Percentiles rank a stretch among this genome's conserved stretches.
phyloP scores from a whole-genome alignment of 1,140 invertebrate genomes.

The Drosophila setifemur region DNA sequence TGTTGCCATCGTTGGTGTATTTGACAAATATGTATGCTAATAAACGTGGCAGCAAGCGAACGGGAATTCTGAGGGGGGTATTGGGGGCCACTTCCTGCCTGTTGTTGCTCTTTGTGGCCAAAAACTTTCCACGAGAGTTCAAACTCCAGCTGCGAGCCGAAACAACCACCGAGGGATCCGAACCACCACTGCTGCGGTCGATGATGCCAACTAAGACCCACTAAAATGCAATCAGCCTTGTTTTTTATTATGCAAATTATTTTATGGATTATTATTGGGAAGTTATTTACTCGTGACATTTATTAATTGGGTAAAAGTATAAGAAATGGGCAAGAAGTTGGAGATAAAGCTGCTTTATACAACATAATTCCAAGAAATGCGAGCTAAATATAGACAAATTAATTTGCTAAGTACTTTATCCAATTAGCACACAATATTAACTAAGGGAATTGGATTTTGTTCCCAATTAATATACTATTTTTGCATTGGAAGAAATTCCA shows the following conservation, averaged over 20 bases:
- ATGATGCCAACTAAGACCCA: slow-evolving; percentile 5
- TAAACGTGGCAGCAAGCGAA: slow-evolving; percentile 55
- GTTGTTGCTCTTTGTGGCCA: slow-evolving; percentile 38
- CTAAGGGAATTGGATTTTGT: too few relatives aligned
- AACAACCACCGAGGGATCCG: slow-evolving; percentile 20
- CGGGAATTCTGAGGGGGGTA: not conserved
- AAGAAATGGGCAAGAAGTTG: too few relatives aligned
- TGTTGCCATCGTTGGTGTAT: slow-evolving; percentile 34
- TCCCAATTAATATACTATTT: too few relatives aligned
- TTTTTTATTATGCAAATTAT: not conserved
- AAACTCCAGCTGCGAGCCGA: slow-evolving; percentile 22
- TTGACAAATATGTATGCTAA: slow-evolving; percentile 79
- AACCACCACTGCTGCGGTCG: slow-evolving; percentile 28
- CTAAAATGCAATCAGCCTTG: not conserved
- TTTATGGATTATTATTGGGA: not conserved
- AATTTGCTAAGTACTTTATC: too few relatives aligned
- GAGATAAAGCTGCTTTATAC: too few relatives aligned
- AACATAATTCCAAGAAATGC: too few relatives aligned
- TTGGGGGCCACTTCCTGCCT: slow-evolving; percentile 1
- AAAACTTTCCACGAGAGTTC: slow-evolving; percentile 31
- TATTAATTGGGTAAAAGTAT: too few relatives aligned
- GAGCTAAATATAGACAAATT: too few relatives aligned
- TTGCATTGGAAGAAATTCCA: too few relatives aligned
- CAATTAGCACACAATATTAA: too few relatives aligned
- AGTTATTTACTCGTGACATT: not conserved